phyloP scores from a whole-genome alignment of 2,113 vertebrate species.

The Haliaeetus leucogaster region DNA sequence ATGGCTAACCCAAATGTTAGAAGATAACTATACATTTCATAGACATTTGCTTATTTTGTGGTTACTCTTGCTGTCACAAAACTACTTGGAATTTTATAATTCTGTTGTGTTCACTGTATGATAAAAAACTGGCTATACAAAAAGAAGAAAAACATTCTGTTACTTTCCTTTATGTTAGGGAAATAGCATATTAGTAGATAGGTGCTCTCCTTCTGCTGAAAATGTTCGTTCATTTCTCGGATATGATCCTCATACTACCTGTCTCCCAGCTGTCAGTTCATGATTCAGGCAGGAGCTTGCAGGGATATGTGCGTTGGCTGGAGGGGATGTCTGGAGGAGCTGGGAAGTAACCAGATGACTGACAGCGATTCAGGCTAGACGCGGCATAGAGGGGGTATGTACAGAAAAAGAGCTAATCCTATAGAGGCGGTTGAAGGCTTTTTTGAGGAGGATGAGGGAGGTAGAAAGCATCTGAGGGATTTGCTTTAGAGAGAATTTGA shows the following conservation, averaged over 20 bases:
- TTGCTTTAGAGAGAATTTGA: slow-evolving; percentile 29
- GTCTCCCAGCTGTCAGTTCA: not conserved
- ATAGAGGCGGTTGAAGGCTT: not conserved
- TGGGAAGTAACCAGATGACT: slow-evolving; percentile 13
- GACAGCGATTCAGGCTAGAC: not conserved
- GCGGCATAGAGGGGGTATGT: not conserved
- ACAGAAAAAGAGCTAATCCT: slow-evolving; percentile 22
- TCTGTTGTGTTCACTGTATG: not conserved
- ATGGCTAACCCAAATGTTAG: not conserved
- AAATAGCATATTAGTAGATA: not conserved
- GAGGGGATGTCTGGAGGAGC: slow-evolving; percentile 26
- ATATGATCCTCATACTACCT: not conserved
- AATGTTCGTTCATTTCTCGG: not conserved
- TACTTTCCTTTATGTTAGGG: not conserved
- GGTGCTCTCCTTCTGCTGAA: not conserved
- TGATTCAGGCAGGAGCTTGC: not conserved
- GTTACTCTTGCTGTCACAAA: not conserved
- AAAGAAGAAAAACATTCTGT: not conserved
- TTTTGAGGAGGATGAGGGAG: not conserved
- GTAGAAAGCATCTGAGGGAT: not conserved
- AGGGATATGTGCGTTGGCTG: not conserved
- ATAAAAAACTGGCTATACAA: not conserved
- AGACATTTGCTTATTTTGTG: not conserved
- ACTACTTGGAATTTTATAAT: not conserved
- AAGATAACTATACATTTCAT: not conserved